Conservation (phyloP, 2,888 invertebrate genomes). For the Agrilus mali region DNA sequence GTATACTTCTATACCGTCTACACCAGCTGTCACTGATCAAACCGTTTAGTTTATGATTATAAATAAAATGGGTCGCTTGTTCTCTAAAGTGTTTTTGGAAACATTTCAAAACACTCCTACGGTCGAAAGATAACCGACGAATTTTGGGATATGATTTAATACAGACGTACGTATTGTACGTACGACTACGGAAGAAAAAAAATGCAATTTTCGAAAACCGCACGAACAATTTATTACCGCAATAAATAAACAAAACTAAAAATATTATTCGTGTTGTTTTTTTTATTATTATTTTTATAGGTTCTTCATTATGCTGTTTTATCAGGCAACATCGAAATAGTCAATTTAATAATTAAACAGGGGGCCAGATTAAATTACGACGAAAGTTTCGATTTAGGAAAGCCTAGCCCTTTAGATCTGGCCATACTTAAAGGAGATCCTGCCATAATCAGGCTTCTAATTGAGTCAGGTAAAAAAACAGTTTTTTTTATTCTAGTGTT, state of each 20-base stretch:
- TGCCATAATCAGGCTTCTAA: slow-evolving; percentile 54
- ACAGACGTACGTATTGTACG: no score
- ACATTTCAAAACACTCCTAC: no score
- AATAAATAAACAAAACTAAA: background rate
- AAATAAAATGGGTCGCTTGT: no score
- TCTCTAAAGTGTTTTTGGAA: no score
- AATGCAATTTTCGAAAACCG: no score
- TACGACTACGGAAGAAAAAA: no score
- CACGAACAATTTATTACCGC: background rate
- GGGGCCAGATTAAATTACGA: slow-evolving; percentile 63
- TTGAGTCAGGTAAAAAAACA: slow-evolving; percentile 46
- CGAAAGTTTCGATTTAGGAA: slow-evolving; percentile 42
- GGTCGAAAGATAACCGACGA: no score
- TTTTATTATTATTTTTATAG: slow-evolving; percentile 14
- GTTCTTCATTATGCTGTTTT: slow-evolving; percentile 79
- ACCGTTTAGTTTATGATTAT: no score
- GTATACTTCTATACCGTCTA: no score
- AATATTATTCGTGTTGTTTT: background rate
- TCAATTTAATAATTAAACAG: slow-evolving; percentile 67
- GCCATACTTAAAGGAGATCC: slow-evolving; percentile 75
- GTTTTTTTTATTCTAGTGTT: no score
- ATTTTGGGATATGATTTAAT: no score
- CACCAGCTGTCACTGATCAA: no score
- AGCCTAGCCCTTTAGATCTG: slow-evolving; percentile 65
- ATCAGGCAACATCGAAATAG: slow-evolving; percentile 60